Evolutionary conservation across 2,797 vertebrate species (phyloP).

Genomic region (Smutsia temminckii): DNA sequence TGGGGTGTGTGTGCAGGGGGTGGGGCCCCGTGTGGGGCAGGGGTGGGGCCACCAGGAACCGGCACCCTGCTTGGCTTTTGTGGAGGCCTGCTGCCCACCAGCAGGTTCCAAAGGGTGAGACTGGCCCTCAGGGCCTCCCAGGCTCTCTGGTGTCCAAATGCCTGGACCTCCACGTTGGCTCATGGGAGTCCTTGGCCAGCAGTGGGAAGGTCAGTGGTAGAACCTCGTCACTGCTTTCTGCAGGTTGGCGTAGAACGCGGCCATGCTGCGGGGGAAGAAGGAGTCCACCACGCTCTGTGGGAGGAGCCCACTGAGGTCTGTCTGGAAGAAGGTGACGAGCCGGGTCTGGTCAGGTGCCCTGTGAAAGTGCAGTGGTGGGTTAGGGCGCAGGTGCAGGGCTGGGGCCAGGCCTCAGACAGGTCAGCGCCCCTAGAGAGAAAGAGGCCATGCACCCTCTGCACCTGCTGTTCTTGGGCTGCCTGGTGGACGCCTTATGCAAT

Average conservation of each 20-base stretch:
- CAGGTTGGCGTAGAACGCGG: slow-evolving; percentile 92
- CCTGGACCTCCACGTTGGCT: neutral
- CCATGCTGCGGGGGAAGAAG: slow-evolving; percentile 95
- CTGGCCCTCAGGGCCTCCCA: neutral
- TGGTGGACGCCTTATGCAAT: too few species aligned
- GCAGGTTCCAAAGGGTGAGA: neutral
- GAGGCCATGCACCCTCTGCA: too few species aligned
- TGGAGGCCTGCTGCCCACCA: neutral
- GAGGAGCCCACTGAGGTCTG: slow-evolving; percentile 93
- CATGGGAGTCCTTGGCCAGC: slow-evolving; percentile 55
- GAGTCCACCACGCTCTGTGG: slow-evolving; percentile 94
- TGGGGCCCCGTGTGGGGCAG: too few species aligned
- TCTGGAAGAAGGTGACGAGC: slow-evolving; percentile 95
- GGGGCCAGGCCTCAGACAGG: neutral
- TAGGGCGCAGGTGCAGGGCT: neutral
- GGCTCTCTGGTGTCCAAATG: neutral
- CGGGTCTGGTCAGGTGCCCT: slow-evolving; percentile 92
- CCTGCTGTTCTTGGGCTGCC: neutral
- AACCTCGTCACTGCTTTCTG: slow-evolving; percentile 88
- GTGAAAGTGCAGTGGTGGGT: slow-evolving; percentile 41
- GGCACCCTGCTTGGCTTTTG: neutral
- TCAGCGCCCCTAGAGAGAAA: too few species aligned
- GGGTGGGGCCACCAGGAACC: too few species aligned
- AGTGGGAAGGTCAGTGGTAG: slow-evolving; percentile 74
- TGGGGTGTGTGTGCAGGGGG: too few species aligned